Evolutionary conservation across 2,888 invertebrate species (phyloP), one percentile per base, ranked within the genome.

Genomic region (Mythimna ferrago): DNA sequence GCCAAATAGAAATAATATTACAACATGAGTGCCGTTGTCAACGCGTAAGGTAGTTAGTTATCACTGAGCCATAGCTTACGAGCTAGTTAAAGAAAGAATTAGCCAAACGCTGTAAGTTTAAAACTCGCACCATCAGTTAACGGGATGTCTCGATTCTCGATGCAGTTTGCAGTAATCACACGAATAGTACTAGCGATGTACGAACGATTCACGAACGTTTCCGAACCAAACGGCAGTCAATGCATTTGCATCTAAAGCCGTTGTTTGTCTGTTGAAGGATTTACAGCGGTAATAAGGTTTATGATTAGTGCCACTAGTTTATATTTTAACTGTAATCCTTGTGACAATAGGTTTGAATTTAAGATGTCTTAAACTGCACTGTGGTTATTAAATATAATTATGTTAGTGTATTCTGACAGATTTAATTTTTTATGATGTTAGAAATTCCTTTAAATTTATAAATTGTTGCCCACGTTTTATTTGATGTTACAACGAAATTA

Each of bases 111-210:
- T 63, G n/a, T 35, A 67, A 73, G 73, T 71, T 71, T 74, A 26
- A 73, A 63, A 75, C 81, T 90, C 80, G 76, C 21, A 57, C 81
- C 89, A 87, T 10, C 11, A 80, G 66, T 56, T 91, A 91, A 91
- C 91, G 90, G 91, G 85, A 87, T 78, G 84, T 83, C 71, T 84
- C 69, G 80, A 72, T 81, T 80, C 74, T 83, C 66, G 75, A 72
- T 82, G 86, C 87, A 86, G 84, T 66, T 82, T 81, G 87, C 86
- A 87, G 85, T 88, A 86, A 85, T 81, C 74, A 86, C 82, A 87
- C 82, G 73, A 87, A 88, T 86, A 84, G 86, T 84, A 80, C 80
- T 86, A 84, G 88, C 89, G 82, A 71, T 75, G 70, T 51, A 75
- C 57, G 66, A 38, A 9, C 9, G 38, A 38, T 38, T 7, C 9